phyloP scores from a whole-genome alignment of 2,113 vertebrate genomes.

The Donacobius atricapilla region DNA sequence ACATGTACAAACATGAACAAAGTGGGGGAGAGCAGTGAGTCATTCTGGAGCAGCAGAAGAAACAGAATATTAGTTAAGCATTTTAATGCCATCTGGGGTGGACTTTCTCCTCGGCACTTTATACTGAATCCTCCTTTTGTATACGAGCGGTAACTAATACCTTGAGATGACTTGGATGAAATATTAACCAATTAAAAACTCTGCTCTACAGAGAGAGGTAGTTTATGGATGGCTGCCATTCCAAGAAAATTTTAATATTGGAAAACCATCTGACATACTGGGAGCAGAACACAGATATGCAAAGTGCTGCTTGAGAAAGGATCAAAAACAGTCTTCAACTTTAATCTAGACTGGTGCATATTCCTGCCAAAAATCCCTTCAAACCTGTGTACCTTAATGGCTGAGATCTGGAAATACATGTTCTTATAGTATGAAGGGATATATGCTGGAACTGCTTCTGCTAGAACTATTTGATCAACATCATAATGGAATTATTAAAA shows the following conservation, averaged over 20 bases:
- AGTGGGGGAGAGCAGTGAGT: neutral
- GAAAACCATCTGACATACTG: neutral
- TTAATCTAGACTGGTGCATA: neutral
- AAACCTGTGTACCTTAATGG: constrained; percentile 19
- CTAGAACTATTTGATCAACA: constrained; percentile 36
- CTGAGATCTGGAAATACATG: neutral
- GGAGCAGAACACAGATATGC: neutral
- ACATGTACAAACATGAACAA: neutral
- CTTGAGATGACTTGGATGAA: neutral
- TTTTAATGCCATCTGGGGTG: neutral
- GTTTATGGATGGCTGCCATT: neutral
- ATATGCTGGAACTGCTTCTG: constrained; percentile 31
- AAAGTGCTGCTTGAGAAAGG: neutral
- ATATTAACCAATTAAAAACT: constrained; percentile 24
- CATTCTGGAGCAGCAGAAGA: neutral
- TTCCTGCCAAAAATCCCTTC: neutral
- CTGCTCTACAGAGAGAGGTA: neutral
- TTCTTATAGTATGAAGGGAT: constrained; percentile 13
- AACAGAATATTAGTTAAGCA: neutral
- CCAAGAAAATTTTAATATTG: constrained; percentile 40
- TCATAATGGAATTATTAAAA: constrained; percentile 41
- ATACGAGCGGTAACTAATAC: constrained; percentile 9
- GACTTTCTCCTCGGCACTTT: neutral
- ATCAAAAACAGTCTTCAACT: neutral
- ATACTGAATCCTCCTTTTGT: neutral